Base-by-base conservation (phyloP, 2,797 vertebrate species). In the Chiroxiphia lanceolata region DNA sequence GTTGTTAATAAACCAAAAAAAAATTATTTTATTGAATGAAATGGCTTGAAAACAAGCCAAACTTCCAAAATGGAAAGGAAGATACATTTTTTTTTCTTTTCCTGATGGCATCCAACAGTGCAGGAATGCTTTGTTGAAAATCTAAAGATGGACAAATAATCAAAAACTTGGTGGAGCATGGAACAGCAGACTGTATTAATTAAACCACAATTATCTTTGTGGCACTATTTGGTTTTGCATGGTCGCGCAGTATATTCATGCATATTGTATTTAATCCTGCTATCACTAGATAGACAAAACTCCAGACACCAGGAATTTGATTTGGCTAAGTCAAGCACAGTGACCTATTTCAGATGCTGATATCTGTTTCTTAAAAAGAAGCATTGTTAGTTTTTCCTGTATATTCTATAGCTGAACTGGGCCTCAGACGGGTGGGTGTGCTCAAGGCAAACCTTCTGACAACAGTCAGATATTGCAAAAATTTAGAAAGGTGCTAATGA, bases 81-180 rank as follows among this genome's bases (percentile, higher is more conserved):
- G 75, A 92, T 90, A 65, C 22, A 16, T 91, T 94, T 89, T 80
- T 80, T 44, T 56, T 82, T 70, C 69, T 44, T 95, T 80, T 86
- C 61, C 74, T 90, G 69, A 87, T 76, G 76, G 80, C 78, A 87
- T 89, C 92, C 2, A 13, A 72, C 86, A 72, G 91, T 85, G 95
- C 80, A 96, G 90, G 94, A 96, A 96, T 92, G 93, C 89, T 96
- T 96, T 94, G 94, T 90, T 94, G 91, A 89, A 95, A 86, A 93
- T 94, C 69, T 95, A 86, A 95, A 87, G 92, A 91, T 76, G 86
- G 91, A 81, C 82, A 91, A 94, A 93, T 92, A 96, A 95, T 86
- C 69, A 86, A 88, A 96, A 94, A 72, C 71, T 95, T 95, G 64
- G 71, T 90, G 88, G 47, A 70, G 68, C 78, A 67, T 45, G 72